Base-by-base conservation (phyloP, 2,113 vertebrate species). In the Amblyopsis rosae region DNA sequence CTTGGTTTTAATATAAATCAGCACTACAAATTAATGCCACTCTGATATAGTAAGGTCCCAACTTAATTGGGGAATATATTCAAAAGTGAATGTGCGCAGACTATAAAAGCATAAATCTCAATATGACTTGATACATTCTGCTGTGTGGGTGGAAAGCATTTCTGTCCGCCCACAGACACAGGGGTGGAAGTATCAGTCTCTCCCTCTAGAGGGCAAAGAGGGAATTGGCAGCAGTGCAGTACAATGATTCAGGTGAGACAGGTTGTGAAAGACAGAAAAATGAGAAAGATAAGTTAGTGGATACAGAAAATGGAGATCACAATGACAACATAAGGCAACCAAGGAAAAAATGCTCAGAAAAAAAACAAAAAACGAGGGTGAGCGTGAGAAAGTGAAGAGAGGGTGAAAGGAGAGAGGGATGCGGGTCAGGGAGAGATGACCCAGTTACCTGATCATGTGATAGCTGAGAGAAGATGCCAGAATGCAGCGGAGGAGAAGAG, bases 401-500 rank as follows among this genome's bases (percentile, higher is more conserved):
- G 35, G 49, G 51, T 77, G 71, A 89, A 68, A 76, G 63, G 66
- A 78, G 67, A 86, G 74, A 83, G 89, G 81, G 87, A 73, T 82
- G 83, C 85, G 84, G 86, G 91, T 90, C 91, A 91, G 84, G 9
- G 80, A 84, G 87, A 90, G 84, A 83, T 85, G 93, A 92, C 92
- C 90, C 92, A 92, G 95, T 98, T 99, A 99, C 97, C 97, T 99
- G 97, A 98, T 98, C 93, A 95, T 93, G 95, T 99, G 97, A 98
- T 96, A 99, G 95, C 97, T 99, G 96, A 95, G 94, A 96, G 94
- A 96, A 94, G 95, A 95, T 92, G 95, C 96, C 97, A 96, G 93
- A 96, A 94, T 96, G 95, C 96, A 98, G 96, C 96, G 95, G 93
- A 71, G 93, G 93, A 88, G 94, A 92, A 94, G 94, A 93, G 94